Evolutionary conservation across 2,888 invertebrate genomes (phyloP), one percentile per base, ranked within the genome.

Genomic region (Stenodema calcarata): DNA sequence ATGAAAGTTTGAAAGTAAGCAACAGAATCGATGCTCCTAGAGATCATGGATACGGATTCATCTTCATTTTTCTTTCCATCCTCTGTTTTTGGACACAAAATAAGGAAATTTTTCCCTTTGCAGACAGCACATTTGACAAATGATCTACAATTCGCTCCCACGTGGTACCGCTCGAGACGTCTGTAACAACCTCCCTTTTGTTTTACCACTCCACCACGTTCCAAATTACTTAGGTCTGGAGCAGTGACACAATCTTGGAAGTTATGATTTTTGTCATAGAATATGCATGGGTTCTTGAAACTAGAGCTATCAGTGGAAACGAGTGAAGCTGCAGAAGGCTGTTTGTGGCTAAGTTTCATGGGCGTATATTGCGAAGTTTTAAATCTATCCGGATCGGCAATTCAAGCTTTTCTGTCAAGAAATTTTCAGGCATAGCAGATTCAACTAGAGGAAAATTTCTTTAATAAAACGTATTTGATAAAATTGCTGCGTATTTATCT

Each of bases 371-470:
- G 54, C 4, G 18, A 54, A 54, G 2, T 54, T 3, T 89, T 88
- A 82, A 89, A 80, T 18, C 84, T 82, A 35, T 35, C 35, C 2
- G 35, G 35, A 35, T 35, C 7, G 7, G 35, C 35, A 35, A 35
- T 35, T 35, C 47, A 89, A 87, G 18, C 88, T 54, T 47, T 90
- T 86, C 83, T 89, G 89, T 16, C 18, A 90, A 82, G 9, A 89
- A 80, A 3, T 89, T 89, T 27, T 89, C 88, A 0, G 90, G 90
- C n/a, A 90, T 80, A 83, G 89, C 88, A 0, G 90, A 90, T 81
- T 90, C 90, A 16, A 90, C 90, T 4, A 90, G 87, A 0, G 90
- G 90, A 87, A 89, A 90, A n/a, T n/a, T n/a, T n/a, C n/a, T n/a
- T n/a, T n/a, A n/a, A n/a, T n/a, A n/a, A n/a, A n/a, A n/a, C n/a